phyloP scores from a whole-genome alignment of 2,113 vertebrate species.

The Amphiprion percula region DNA sequence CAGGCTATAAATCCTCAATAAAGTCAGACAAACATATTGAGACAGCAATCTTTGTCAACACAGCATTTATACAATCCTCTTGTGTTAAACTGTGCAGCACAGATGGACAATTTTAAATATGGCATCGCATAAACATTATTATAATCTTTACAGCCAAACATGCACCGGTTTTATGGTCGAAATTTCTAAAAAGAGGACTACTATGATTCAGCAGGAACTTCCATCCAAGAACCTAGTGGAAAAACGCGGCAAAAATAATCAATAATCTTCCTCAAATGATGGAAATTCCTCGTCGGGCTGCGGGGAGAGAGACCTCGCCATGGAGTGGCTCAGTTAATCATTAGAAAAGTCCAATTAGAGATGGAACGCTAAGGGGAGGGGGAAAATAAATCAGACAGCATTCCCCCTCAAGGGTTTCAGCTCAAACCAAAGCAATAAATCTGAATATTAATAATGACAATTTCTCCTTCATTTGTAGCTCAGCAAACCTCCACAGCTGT shows the following conservation, averaged over 20 bases:
- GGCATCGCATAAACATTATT: constrained; percentile 32
- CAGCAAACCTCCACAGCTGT: constrained; percentile 58
- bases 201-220: constrained; percentile 21
- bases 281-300: constrained; percentile 55
- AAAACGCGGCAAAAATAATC: constrained; percentile 55
- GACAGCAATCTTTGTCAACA: constrained; percentile 38
- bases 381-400: constrained; percentile 70
- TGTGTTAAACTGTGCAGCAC: constrained; percentile 21
- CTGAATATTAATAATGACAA: constrained; percentile 80
- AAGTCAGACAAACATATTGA: constrained; percentile 32
- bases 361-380: constrained; percentile 61
- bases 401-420: constrained; percentile 61
- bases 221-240: background rate
- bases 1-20: constrained; percentile 8
- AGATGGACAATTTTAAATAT: background rate
- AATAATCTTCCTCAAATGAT: constrained; percentile 60
- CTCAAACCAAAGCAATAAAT: constrained; percentile 73
- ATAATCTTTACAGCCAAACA: background rate
- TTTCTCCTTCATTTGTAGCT: constrained; percentile 63
- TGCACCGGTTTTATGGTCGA: background rate
- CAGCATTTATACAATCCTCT: background rate
- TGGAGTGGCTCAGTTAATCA: constrained; percentile 73
- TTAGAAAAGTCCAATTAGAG: constrained; percentile 80
- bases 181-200: background rate
- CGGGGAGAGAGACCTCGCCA: constrained; percentile 44